Conservation (phyloP, 1,140 invertebrate genomes). For the Cryptotermes secundus region DNA sequence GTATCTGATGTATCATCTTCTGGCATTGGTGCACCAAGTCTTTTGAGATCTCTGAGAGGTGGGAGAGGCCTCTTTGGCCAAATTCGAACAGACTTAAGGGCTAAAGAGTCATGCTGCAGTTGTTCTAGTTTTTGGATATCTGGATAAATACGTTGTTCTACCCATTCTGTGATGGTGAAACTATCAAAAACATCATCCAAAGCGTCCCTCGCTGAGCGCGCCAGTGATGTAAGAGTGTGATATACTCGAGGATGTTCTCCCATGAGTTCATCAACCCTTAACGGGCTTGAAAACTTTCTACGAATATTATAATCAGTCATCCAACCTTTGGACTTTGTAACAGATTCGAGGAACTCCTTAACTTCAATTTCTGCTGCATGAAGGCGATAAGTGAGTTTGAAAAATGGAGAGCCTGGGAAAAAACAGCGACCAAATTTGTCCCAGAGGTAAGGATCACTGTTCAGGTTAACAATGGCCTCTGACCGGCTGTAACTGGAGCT, state of each 20-base stretch:
- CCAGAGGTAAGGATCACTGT: conserved; percentile 59
- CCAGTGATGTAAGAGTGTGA: conserved; percentile 59
- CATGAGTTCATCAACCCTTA: conserved; percentile 68
- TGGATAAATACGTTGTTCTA: conserved; percentile 65
- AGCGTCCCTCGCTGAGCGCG: conserved; percentile 62
- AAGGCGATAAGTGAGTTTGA: conserved; percentile 57
- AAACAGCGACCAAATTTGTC: conserved; percentile 46
- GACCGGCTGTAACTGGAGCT: conserved; percentile 25
- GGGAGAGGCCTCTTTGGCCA: conserved; percentile 61
- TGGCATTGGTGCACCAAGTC: conserved; percentile 30
- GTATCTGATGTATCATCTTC: conserved; percentile 22
- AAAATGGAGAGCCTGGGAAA: conserved; percentile 58
- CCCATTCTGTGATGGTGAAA: conserved; percentile 72
- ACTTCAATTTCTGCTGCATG: conserved; percentile 54
- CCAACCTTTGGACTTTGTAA: conserved; percentile 61
- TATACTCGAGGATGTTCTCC: conserved; percentile 63
- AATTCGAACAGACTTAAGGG: conserved; percentile 51
- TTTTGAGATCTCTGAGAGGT: conserved; percentile 24
- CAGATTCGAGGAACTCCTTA: conserved; percentile 37
- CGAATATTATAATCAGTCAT: conserved; percentile 76
- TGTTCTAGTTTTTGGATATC: conserved; percentile 55
- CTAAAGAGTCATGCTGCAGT: conserved; percentile 55
- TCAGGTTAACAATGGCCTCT: conserved; percentile 53
- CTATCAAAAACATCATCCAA: conserved; percentile 70
- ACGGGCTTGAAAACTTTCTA: conserved; percentile 72